These are phyloP conservation scores for Chauna torquata DNA, from an alignment of 2,113 vertebrate genomes.

Conservation along the genomic window DNA sequence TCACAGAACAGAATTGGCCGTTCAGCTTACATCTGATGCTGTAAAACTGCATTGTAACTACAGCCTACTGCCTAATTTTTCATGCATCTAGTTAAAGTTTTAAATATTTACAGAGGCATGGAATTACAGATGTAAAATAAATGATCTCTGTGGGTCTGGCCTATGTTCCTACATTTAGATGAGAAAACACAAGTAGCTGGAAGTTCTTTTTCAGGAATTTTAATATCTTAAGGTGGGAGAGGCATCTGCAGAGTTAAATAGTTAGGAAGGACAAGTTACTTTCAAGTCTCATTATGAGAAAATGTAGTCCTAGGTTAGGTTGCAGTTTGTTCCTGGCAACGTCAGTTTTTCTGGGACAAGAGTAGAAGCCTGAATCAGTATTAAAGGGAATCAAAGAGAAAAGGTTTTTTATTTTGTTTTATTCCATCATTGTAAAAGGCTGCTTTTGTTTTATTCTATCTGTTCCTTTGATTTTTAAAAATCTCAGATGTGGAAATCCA, in stretches of 20 bases:
- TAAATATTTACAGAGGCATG: not conserved
- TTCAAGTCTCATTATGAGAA: not conserved
- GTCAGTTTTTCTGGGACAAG: not conserved
- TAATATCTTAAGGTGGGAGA: not conserved
- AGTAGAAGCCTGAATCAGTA: not conserved
- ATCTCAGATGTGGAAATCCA: not conserved
- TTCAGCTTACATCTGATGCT: not conserved
- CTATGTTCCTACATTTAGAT: rapidly evolving
- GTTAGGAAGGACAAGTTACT: not conserved
- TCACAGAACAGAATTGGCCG: not conserved
- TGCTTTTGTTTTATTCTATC: not conserved
- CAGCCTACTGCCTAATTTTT: rapidly evolving
- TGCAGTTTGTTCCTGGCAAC: not conserved
- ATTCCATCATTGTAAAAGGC: not conserved
- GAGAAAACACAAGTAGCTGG: not conserved
- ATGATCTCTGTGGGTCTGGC: not conserved
- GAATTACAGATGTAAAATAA: not conserved
- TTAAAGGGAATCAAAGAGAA: not conserved
- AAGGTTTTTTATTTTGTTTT: not conserved
- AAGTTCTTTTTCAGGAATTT: not conserved
- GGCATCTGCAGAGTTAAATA: not conserved
- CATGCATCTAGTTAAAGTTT: not conserved
- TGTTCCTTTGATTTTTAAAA: not conserved
- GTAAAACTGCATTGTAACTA: not conserved
- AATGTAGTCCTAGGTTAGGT: not conserved